Evolutionary conservation across 2,888 invertebrate species (phyloP).

Genomic region (Omphaloscelis lunosa): DNA sequence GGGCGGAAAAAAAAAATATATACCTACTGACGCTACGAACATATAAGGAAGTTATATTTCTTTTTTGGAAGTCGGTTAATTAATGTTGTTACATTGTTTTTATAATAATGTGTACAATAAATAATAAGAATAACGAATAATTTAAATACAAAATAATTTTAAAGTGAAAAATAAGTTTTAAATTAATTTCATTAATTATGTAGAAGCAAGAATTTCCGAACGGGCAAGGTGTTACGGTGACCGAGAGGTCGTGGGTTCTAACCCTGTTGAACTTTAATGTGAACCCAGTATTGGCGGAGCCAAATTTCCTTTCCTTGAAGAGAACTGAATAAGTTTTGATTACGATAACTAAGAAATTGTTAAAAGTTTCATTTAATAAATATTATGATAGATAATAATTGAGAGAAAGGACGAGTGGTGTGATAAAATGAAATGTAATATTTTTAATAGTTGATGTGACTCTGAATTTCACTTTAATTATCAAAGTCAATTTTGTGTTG

Average conservation of each 20-base stretch:
- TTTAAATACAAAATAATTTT: neutral
- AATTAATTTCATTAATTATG: neutral
- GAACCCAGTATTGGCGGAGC: conserved; percentile 15
- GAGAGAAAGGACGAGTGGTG: neutral
- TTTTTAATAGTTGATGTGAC: neutral
- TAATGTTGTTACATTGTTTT: no score
- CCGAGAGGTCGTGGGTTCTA: conserved; percentile 28
- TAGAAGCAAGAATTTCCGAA: conserved; percentile 2
- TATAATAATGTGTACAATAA: neutral
- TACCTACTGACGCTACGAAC: no score
- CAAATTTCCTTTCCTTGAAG: conserved; percentile 11
- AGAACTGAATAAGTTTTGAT: neutral
- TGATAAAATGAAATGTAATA: neutral
- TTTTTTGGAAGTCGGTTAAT: no score
- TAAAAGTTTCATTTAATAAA: neutral
- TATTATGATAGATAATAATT: neutral
- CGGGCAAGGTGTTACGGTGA: conserved; percentile 23
- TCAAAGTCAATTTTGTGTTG: neutral
- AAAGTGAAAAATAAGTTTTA: neutral
- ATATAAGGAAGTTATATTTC: no score
- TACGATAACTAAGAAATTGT: no score
- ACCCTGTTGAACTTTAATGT: conserved; percentile 38
- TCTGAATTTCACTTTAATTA: neutral
- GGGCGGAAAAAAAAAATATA: no score
- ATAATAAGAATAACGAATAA: neutral